Evolutionary conservation across 2,888 invertebrate genomes (phyloP), one percentile per base, ranked within the genome.

Genomic region (Caenorhabditis sp.): DNA sequence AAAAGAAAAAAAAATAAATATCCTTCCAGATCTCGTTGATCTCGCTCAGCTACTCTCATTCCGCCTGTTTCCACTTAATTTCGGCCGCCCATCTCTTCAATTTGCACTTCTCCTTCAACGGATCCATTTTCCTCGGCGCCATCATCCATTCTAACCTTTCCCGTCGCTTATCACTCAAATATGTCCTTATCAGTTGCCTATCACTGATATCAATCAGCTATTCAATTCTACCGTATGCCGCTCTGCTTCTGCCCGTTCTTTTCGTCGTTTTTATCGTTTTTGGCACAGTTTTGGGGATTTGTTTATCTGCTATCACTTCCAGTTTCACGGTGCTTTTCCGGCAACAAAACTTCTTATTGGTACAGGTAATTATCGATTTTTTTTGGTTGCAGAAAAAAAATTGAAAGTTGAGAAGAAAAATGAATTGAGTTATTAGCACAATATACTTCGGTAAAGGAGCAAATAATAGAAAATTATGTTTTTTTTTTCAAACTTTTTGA

Each of bases 71-170:
- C 35, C 64, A 82, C 3, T 40, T 61, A 13, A 78, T 83, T 13
- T 65, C 76, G 0, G 37, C 74, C 11, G 67, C 76, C 11, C 80
- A 82, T 26, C 60, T 85, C n/a, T 85, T 85, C 70, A 78, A 78
- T 64, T 37, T 82, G 13, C 83, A 83, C 67, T 79, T 84, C 53
- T 47, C 82, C 40, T 85, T 85, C 72, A 78, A 82, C 32, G 70
- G 74, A 15, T 67, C 78, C 22, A 72, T 84, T 11, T 85, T 85
- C 44, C 40, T 84, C 44, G 85, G 84, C 8, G 68, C 83, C 28
- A 32, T 83, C n/a, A 55, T 76, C 26, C 74, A 83, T 40, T 78
- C 80, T 15, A 82, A 77, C 53, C 50, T 78, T 8, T 58, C 82
- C 9, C 65, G 76, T 53, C 50, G 81, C 15, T 60, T 77, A 9